Conservation (phyloP, 2,888 invertebrate species). For the Synanthedon formicaeformis region DNA sequence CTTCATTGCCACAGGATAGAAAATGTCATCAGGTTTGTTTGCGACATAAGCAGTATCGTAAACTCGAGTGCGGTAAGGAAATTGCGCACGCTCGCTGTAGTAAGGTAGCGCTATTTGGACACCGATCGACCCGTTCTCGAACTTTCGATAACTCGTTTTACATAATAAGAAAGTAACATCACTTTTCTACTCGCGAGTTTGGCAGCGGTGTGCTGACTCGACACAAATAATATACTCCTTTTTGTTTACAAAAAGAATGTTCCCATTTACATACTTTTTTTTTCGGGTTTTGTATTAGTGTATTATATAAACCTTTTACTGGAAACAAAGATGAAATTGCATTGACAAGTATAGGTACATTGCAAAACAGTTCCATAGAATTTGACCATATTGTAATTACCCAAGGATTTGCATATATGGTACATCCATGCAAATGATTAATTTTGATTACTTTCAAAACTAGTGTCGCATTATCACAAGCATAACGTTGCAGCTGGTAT, state of each 20-base stretch:
- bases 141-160: slow-evolving; percentile 18
- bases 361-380: too few species aligned
- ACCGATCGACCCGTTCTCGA: slow-evolving; percentile 2
- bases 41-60: neutral
- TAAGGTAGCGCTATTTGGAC: slow-evolving; percentile 1
- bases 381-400: too few species aligned
- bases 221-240: neutral
- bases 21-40: neutral
- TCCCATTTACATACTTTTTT: neutral
- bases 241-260: slow-evolving; percentile 2
- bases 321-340: too few species aligned
- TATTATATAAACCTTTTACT: neutral
- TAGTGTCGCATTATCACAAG: too few species aligned
- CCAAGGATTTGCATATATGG: too few species aligned
- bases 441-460: too few species aligned
- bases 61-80: neutral
- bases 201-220: neutral
- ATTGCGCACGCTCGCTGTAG: neutral
- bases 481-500: too few species aligned
- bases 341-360: too few species aligned
- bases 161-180: slow-evolving; percentile 14
- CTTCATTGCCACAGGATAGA: neutral
- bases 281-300: neutral
- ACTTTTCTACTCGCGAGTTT: slow-evolving; percentile 1
- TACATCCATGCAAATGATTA: too few species aligned